phyloP scores from a whole-genome alignment of 1,140 invertebrate genomes.

The Cepaea nemoralis region DNA sequence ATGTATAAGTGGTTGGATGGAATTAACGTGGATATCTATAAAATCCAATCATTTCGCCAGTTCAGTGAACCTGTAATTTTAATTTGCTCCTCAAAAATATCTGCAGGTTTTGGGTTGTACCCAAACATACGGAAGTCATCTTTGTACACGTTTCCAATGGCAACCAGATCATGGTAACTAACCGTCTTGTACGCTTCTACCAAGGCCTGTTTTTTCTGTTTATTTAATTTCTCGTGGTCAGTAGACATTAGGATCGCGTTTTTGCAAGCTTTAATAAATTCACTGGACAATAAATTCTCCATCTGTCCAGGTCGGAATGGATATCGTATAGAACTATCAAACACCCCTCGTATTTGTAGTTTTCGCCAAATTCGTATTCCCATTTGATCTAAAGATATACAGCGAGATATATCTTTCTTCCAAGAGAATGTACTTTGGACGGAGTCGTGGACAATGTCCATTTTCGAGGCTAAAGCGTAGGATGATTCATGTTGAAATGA shows the following conservation, averaged over 20 bases:
- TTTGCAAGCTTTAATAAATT: slow-evolving; percentile 17
- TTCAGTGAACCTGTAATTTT: slow-evolving; percentile 10
- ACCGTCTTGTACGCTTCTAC: slow-evolving; percentile 19
- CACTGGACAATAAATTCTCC: not conserved
- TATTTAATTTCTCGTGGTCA: slow-evolving; percentile 24
- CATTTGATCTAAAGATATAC: slow-evolving; percentile 29
- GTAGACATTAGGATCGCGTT: not conserved
- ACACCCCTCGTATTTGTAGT: slow-evolving; percentile 25
- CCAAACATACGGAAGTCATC: slow-evolving; percentile 33
- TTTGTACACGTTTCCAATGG: not conserved
- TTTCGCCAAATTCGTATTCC: slow-evolving; percentile 30
- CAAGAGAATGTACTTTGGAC: slow-evolving; percentile 20
- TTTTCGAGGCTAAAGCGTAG: not conserved
- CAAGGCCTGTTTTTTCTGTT: slow-evolving; percentile 24
- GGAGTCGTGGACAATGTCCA: slow-evolving; percentile 18
- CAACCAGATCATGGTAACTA: not conserved
- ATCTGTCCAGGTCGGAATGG: slow-evolving; percentile 27
- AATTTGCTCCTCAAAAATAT: not conserved
- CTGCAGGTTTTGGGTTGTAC: slow-evolving; percentile 2
- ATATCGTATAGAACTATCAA: not conserved
- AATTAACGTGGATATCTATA: not conserved
- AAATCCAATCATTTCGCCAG: slow-evolving; percentile 11
- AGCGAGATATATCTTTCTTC: slow-evolving; percentile 23
- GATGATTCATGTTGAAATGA: slow-evolving; percentile 6
- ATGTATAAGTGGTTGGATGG: not conserved